Evolutionary conservation across 2,888 invertebrate genomes (phyloP), one percentile per base, ranked within the genome.

Genomic region (Microplitis deprimator): DNA sequence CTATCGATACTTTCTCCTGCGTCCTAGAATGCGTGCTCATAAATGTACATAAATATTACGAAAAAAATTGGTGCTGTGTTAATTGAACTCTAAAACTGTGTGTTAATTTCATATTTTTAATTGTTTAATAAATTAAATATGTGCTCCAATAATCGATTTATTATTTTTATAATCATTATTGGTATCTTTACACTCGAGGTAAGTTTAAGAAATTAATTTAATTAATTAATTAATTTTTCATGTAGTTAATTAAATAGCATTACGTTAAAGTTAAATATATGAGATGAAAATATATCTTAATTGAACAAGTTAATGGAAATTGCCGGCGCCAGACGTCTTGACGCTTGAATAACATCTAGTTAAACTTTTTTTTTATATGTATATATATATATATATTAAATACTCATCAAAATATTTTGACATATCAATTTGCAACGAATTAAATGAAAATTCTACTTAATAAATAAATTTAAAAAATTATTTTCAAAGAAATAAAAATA

Each of bases 251-350:
- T 13, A 59, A 13, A 59, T 59, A 59, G 29, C 0, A 29, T 29
- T 29, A 29, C 29, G 29, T 29, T 29, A 29, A 29, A 29, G 29
- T 29, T 29, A 29, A 29, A 29, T 29, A 62, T 62, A 6, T 6
- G 62, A 20, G 62, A 17, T 62, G 62, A 62, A 59, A 41, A 68
- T 68, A 7, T 5, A 39, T 29, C n/a, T 16, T 41, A 41, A 40
- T 40, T 16, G 41, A 40, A 17, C n/a, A 70, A n/a, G n/a, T 70
- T 17, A 10, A 60, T 60, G 8, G 6, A 60, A 20, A 70, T 20
- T 69, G 17, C 41, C 69, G 75, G 75, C 75, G 75, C 75, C 75
- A 50, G 62, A 69, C 69, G 75, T 69, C 75, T 75, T 68, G 75
- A 70, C 75, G 75, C 69, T 69, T 68, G 39, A 7, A 68, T 68